Base-by-base conservation (phyloP, 1,140 invertebrate species). In the Saccostrea echinata region DNA sequence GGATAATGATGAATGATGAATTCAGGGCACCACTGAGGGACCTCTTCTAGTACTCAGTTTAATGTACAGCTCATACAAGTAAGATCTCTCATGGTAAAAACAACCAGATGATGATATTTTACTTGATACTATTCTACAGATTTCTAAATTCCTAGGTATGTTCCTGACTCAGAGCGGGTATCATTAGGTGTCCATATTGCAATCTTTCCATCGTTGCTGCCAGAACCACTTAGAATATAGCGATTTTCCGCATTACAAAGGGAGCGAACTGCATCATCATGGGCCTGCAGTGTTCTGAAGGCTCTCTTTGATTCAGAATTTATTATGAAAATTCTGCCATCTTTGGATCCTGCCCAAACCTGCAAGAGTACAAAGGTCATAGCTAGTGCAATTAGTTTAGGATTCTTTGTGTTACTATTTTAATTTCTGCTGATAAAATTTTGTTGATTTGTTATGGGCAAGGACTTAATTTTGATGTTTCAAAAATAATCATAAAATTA, bases 341-440 rank as follows among this genome's bases (percentile, higher is more conserved):
- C 90, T 85, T 93, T 93, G 0, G 91, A 92, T 27, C 91, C 93
- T 53, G 92, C 88, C 93, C 93, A 93, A 21, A 93, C 71, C 92
- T 93, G 88, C 24, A 80, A 80, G 3, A 43, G 3, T 35, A 76
- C 6, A 43, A 4, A 43, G 9, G 43, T 43, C 43, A 43, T 6
- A 43, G 35, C 9, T 8, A 43, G 43, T 43, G 43, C 6, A 43
- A 43, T 3, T 43, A 43, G 9, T 43, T 8, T 9, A 43, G 6
- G 4, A 3, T 43, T 43, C 43, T 9, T 43, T 43, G 43, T 0
- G 9, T 43, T 3, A 43, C 43, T 43, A 9, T 43, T 6, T 0
- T 8, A 43, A 9, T 43, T 43, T 43, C 6, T 43, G 43, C 9
- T 43, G 43, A 43, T 2, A 1, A 43, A 43, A 43, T 6, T 43